These are phyloP conservation scores for Laspeyria flexula DNA, from an alignment of 2,888 invertebrate genomes.

Conservation along the genomic window DNA sequence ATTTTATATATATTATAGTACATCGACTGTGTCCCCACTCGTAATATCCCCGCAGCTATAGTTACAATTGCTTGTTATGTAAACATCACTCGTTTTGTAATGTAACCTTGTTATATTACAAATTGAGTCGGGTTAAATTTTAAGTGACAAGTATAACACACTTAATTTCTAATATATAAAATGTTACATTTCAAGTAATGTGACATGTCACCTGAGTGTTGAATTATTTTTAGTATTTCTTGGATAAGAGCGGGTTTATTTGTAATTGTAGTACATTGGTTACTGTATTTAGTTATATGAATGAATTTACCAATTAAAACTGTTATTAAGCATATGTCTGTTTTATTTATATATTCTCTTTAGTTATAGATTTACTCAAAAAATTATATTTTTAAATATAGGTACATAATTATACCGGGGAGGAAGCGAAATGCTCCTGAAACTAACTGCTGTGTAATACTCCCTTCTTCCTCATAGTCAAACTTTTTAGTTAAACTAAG, in stretches of 20 bases:
- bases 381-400: no score
- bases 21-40: slow-evolving; percentile 29
- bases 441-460: no score
- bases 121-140: neutral
- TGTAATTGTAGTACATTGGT: slow-evolving; percentile 40
- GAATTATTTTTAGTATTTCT: slow-evolving; percentile 28
- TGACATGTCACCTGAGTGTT: slow-evolving; percentile 1
- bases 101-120: neutral
- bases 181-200: neutral
- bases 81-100: slow-evolving; percentile 3
- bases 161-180: neutral
- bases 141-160: neutral
- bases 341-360: slow-evolving; percentile 3
- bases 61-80: slow-evolving; percentile 23
- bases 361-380: no score
- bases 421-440: no score
- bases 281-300: slow-evolving; percentile 37
- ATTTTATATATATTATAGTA: slow-evolving; percentile 7
- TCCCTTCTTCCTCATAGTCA: no score
- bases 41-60: slow-evolving; percentile 1
- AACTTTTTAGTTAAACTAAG: no score
- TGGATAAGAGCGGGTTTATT: slow-evolving; percentile 32
- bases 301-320: slow-evolving; percentile 47
- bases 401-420: no score
- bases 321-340: slow-evolving; percentile 25